Evolutionary conservation across 2,113 vertebrate species (phyloP).

Genomic region (Pterocles burchelli): DNA sequence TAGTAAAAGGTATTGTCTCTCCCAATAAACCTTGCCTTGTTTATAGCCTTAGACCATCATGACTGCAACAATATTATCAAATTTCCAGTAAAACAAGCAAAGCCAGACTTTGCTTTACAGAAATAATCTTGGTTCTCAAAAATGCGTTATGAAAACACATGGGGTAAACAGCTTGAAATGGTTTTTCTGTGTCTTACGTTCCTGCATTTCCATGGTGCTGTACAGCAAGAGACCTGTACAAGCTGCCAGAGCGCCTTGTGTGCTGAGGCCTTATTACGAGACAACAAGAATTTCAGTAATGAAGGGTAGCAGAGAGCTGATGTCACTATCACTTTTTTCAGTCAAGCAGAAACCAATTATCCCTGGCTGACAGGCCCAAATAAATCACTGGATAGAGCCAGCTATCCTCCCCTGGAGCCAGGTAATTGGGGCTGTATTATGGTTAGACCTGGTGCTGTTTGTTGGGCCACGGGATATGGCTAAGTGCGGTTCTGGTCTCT

Average conservation of each 20-base stretch:
- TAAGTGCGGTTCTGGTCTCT: not conserved
- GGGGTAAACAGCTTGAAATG: not conserved
- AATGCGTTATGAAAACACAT: not conserved
- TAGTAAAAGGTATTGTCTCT: not conserved
- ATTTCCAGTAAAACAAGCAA: not conserved
- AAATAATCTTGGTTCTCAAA: not conserved
- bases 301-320: conserved; percentile 52
- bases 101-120: not conserved
- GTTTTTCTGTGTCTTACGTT: not conserved
- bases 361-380: conserved; percentile 45
- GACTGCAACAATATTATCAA: not conserved
- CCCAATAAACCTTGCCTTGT: not conserved
- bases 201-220: not conserved
- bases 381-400: not conserved
- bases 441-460: not conserved
- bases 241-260: not conserved
- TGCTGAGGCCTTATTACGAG: not conserved
- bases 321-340: conserved; percentile 54
- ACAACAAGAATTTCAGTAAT: conserved; percentile 43
- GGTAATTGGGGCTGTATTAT: conserved; percentile 5
- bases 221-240: not conserved
- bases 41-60: not conserved
- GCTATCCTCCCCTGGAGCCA: not conserved
- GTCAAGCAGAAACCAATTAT: conserved; percentile 63
- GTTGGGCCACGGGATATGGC: not conserved